Evolutionary conservation across 1,140 invertebrate genomes (phyloP).

Genomic region (Macrostomum lignano): DNA sequence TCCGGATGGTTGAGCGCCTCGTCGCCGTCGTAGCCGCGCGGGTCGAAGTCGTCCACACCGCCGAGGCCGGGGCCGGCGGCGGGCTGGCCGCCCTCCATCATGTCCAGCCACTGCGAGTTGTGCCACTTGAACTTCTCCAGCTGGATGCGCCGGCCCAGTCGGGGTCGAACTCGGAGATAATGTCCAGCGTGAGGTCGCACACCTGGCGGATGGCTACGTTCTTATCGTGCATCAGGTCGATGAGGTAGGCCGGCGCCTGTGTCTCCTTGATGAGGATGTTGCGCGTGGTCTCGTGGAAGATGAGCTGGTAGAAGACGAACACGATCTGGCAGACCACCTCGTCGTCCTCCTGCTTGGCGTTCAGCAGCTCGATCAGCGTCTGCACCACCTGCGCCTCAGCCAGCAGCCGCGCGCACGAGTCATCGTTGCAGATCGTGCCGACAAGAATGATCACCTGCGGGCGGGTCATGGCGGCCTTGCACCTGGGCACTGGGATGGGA

Average conservation of each 20-base stretch:
- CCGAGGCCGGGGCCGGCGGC: not conserved
- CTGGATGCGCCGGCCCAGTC: conserved; percentile 66
- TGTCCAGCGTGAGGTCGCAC: conserved; percentile 61
- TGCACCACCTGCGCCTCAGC: conserved; percentile 48
- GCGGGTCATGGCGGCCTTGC: conserved; percentile 8
- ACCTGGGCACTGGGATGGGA: not conserved
- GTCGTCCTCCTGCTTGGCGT: conserved; percentile 81
- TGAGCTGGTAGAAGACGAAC: conserved; percentile 69
- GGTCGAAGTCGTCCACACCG: conserved; percentile 33
- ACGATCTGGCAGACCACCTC: conserved; percentile 38
- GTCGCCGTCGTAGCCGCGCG: too few species aligned
- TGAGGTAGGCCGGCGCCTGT: conserved; percentile 65
- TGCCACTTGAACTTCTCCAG: conserved; percentile 76
- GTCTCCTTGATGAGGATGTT: conserved; percentile 34
- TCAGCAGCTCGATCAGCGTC: conserved; percentile 49
- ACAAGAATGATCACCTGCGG: conserved; percentile 46
- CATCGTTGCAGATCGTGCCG: conserved; percentile 54
- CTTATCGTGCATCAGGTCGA: conserved; percentile 85
- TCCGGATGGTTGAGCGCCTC: too few species aligned
- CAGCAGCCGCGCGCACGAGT: conserved; percentile 48
- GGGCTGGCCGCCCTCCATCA: conserved; percentile 36
- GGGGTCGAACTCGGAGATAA: conserved; percentile 49
- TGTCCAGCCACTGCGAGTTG: conserved; percentile 85
- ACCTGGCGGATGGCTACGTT: conserved; percentile 66
- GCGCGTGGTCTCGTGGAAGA: conserved; percentile 49